Base-by-base conservation (phyloP, 2,113 vertebrate genomes). In the Syngnathus scovelli region DNA sequence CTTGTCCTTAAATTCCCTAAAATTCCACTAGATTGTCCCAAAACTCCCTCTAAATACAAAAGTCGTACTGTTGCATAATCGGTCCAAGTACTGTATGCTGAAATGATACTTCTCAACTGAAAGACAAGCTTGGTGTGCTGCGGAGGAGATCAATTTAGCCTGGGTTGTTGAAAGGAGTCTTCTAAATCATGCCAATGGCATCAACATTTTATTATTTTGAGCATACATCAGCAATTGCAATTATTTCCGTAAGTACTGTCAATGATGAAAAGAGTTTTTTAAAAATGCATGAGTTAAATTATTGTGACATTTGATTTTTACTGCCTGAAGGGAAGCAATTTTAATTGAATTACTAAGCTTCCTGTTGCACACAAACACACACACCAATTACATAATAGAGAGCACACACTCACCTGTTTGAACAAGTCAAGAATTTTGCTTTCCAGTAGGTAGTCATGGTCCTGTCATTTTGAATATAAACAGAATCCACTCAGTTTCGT, bases 401-500 rank as follows among this genome's bases (percentile, higher is more conserved):
- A 7, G 41, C 18, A 41, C 16, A n/a, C 44, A 48, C 12, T 66
- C 63, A 64, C 80, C 75, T 19, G 66, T 3, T 1, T 38, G 71
- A 77, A 78, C 84, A 79, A 0, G 66, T 64, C n/a, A 44, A 12
- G 61, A 62, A 62, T 62, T 21, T 44, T 15, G 21, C 41, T 62
- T 21, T 58, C 44, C 21, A 39, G 8, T 15, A 7, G 21, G n/a
- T 43, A 16, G 61, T 27, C n/a, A 44, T 27, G 1, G 3, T 4
- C 27, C n/a, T 21, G 0, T 36, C 51, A 46, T 46, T 67, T 39
- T 44, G 21, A 7, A 43, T 65, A 2, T 38, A 64, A 64, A 68
- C 64, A 11, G 69, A 70, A 79, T 51, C 21, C 36, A 36, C 62
- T 1, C 12, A 60, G 67, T 73, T 80, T 82, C 51, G 78, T 82